Conservation (phyloP, 2,888 invertebrate genomes). For the Hypsopygia costalis region DNA sequence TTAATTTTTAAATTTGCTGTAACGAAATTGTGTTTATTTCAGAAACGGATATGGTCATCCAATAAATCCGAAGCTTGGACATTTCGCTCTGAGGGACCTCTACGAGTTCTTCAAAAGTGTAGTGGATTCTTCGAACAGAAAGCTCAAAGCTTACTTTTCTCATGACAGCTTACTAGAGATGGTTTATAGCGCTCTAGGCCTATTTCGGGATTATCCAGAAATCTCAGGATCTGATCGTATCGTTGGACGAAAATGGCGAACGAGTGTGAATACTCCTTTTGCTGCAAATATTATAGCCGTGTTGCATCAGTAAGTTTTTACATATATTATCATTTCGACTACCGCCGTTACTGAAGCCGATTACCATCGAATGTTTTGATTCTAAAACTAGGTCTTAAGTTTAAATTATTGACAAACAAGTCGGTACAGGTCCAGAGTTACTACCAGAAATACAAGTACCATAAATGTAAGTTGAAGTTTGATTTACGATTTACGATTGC, state of each 20-base stretch:
- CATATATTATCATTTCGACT: too few relatives aligned
- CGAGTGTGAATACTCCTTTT: slow-evolving; percentile 83
- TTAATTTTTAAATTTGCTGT: too few relatives aligned
- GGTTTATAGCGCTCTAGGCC: slow-evolving; percentile 64
- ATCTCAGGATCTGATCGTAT: slow-evolving; percentile 9
- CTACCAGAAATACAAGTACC: too few relatives aligned
- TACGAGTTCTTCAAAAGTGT: slow-evolving; percentile 7
- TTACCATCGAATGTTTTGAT: too few relatives aligned
- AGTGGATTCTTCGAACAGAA: slow-evolving; percentile 1
- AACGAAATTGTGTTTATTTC: too few relatives aligned
- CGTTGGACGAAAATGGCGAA: slow-evolving; percentile 30
- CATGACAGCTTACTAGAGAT: slow-evolving; percentile 81
- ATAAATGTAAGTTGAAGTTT: too few relatives aligned
- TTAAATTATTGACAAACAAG: too few relatives aligned
- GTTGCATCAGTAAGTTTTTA: slow-evolving; percentile 79
- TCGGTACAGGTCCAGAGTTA: too few relatives aligned
- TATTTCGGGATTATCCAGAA: slow-evolving; percentile 10
- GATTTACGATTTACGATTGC: too few relatives aligned
- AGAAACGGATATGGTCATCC: slow-evolving; percentile 15
- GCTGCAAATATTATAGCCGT: slow-evolving; percentile 84
- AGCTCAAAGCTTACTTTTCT: slow-evolving; percentile 77
- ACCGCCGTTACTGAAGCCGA: too few relatives aligned
- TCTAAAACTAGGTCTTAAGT: too few relatives aligned
- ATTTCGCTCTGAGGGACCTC: slow-evolving; percentile 9
- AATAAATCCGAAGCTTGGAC: slow-evolving; percentile 10